Percentiles rank a stretch among this genome's conserved stretches.
phyloP scores from a whole-genome alignment of 2,113 vertebrate genomes.

The Globicephala melas region DNA sequence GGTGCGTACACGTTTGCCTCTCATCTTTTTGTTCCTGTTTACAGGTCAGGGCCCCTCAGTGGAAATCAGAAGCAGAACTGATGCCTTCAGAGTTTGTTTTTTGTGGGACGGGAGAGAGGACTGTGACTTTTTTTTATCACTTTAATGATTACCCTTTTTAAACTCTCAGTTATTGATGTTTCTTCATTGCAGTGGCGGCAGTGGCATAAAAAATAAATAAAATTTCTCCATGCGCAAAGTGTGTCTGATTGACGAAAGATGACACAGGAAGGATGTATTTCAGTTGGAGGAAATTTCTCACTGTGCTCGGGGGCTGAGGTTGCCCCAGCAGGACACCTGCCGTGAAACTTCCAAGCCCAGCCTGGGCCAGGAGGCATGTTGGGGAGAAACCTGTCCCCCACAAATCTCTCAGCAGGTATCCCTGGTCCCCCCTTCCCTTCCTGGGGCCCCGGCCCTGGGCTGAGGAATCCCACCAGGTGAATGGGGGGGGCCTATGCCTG shows the following conservation, averaged over 20 bases:
- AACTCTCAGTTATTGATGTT: not conserved
- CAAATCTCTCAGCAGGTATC: not conserved
- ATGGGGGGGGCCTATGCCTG: not conserved
- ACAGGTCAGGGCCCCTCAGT: not conserved
- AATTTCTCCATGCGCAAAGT: not conserved
- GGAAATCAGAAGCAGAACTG: not conserved
- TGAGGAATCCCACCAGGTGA: not conserved
- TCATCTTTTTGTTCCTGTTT: not conserved
- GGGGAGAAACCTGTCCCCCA: not conserved
- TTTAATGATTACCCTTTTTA: not conserved
- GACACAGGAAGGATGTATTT: not conserved
- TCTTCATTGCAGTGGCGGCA: not conserved
- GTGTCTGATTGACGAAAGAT: not conserved
- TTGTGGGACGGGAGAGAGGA: not conserved
- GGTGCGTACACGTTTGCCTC: not conserved
- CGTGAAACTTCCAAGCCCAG: not conserved
- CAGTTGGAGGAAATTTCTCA: not conserved
- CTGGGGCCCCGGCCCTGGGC: not conserved
- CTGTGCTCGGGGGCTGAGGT: not conserved
- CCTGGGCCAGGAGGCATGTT: not conserved
- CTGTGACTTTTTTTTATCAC: not conserved
- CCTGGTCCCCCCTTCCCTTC: not conserved
- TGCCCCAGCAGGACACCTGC: not conserved
- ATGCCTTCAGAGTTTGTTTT: not conserved
- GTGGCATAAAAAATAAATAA: not conserved